Base-by-base conservation (phyloP, 2,888 invertebrate species). In the Oligia latruncula region DNA sequence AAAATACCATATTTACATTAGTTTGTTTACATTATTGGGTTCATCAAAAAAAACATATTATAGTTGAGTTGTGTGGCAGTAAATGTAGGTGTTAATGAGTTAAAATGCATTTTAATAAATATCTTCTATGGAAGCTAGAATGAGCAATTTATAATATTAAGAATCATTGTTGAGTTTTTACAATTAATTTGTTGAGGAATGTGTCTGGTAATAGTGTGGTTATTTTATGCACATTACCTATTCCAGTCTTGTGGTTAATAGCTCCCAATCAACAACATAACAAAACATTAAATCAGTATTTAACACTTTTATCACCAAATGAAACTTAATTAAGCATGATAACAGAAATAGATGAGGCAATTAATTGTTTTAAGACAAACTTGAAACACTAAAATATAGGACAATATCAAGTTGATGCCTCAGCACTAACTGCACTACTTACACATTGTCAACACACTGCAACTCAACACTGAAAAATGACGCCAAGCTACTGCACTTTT, bases 391-490 rank as follows among this genome's bases (percentile, higher is more conserved):
- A 74, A 80, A 76, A 74, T 75, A 72, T 49, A 76, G 43, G 65
- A 68, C 70, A 77, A 68, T 64, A 79, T 78, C 80, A 86, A 81
- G 77, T 86, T 86, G 78, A 88, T 88, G 82, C 78, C 82, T 82
- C 82, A 84, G 81, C 82, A 88, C 68, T 84, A 78, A 86, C 70
- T 90, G 83, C 77, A 73, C 65, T 71, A 80, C 84, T 84, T 65
- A 80, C 72, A 89, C 68, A 87, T 77, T 88, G 88, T 90, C 87
- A 90, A 89, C 79, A 89, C 70, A 89, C 73, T 72, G 82, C 83
- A 89, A 84, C 60, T 81, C 77, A 80, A 89, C 77, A 85, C 89
- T 80, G 84, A 83, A 88, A 88, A 90, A 88, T 85, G 87, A 90
- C 81, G 88, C 90, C 88, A 90, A 84, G 84, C 80, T 79, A 85